phyloP scores from a whole-genome alignment of 1,140 invertebrate species.

The Vollenhovia emeryi region DNA sequence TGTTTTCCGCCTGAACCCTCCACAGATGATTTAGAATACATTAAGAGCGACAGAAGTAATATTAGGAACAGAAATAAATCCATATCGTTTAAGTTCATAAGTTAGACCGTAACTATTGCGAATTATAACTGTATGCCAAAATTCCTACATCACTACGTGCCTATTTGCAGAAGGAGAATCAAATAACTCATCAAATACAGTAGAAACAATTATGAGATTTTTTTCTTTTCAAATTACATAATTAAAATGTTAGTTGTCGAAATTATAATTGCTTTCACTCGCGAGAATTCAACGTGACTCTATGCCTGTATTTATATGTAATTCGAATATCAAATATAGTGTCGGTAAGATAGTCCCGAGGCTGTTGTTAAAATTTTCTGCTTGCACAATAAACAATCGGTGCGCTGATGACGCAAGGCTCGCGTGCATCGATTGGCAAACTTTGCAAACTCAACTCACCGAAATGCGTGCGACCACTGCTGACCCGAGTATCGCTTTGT shows the following conservation, averaged over 20 bases:
- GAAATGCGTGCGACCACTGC: neutral
- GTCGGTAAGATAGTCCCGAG: neutral
- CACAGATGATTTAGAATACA: neutral
- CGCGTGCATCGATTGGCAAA: constrained; percentile 7
- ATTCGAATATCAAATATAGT: neutral
- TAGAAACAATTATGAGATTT: neutral
- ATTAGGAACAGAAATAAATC: too few species aligned
- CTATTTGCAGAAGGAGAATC: neutral
- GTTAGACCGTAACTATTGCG: too few species aligned
- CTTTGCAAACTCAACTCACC: neutral
- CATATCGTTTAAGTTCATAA: too few species aligned
- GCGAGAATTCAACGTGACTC: neutral
- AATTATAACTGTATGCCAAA: too few species aligned
- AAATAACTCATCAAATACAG: too few species aligned
- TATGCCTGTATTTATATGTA: too few species aligned
- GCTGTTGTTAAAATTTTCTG: constrained; percentile 7
- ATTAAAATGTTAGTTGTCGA: neutral
- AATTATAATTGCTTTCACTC: neutral
- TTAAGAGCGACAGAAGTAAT: too few species aligned
- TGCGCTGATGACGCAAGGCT: neutral
- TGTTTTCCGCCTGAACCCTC: neutral
- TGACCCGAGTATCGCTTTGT: neutral
- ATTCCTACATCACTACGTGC: neutral
- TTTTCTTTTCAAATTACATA: neutral
- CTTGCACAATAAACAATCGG: constrained; percentile 12